Evolutionary conservation across 2,113 vertebrate species (phyloP).

Genomic region (Clarias batrachus): DNA sequence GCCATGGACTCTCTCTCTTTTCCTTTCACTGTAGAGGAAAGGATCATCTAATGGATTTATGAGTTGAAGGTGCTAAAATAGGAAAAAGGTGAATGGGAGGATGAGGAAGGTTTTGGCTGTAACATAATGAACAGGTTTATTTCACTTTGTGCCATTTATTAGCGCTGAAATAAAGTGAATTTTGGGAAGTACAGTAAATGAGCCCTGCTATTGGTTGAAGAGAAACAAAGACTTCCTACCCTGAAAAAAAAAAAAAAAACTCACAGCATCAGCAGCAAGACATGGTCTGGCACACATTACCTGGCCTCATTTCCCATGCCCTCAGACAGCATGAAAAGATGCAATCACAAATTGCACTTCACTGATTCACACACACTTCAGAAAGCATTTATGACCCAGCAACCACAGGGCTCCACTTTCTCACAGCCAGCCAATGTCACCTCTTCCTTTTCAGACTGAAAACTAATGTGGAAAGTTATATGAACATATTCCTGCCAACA

Average conservation of each 20-base stretch:
- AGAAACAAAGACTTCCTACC: slow-evolving; percentile 7
- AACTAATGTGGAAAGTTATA: slow-evolving; percentile 30
- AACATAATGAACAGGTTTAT: slow-evolving; percentile 31
- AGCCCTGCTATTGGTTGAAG: neutral
- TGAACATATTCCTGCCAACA: slow-evolving; percentile 31
- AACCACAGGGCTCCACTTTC: slow-evolving; percentile 32
- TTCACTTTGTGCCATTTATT: slow-evolving; percentile 24
- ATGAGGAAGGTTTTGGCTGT: slow-evolving; percentile 17
- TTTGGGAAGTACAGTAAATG: slow-evolving; percentile 1
- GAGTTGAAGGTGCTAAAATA: slow-evolving; percentile 48
- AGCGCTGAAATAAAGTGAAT: neutral
- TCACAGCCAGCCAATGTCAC: slow-evolving; percentile 35
- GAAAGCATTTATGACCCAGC: slow-evolving; percentile 36
- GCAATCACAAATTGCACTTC: slow-evolving; percentile 33
- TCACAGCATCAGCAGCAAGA: slow-evolving; percentile 10
- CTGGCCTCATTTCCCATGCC: slow-evolving; percentile 29
- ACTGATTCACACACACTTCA: slow-evolving; percentile 33
- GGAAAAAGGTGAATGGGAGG: slow-evolving; percentile 34
- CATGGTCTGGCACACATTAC: slow-evolving; percentile 30
- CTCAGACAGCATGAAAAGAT: slow-evolving; percentile 27
- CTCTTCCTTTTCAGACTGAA: slow-evolving; percentile 17
- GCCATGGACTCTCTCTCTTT: slow-evolving; percentile 58
- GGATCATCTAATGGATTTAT: slow-evolving; percentile 52
- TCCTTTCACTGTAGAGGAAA: slow-evolving; percentile 38
- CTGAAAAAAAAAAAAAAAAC: neutral